A percentile compares a stretch with the other conserved stretches of the same genome.
Conservation (phyloP, 1,140 invertebrate species). For the Notospermus geniculatus region DNA sequence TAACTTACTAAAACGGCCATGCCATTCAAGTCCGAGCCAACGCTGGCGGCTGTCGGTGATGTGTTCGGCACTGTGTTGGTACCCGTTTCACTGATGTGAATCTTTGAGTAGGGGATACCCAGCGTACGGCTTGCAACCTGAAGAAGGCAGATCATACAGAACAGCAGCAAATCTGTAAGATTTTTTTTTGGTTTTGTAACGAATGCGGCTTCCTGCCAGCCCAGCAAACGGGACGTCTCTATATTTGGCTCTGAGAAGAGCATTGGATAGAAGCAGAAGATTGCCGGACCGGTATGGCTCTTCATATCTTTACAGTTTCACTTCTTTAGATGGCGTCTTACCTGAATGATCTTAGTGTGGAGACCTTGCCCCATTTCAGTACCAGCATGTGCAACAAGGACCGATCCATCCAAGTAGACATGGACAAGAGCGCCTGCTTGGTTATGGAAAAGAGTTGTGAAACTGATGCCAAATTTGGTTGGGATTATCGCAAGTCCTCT, state of each 20-base stretch:
- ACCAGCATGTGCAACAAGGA: slow-evolving; percentile 86
- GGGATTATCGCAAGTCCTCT: slow-evolving; percentile 83
- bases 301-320: too few relatives aligned
- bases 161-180: too few relatives aligned
- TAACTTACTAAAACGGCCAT: slow-evolving; percentile 80
- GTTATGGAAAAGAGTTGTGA: slow-evolving; percentile 79
- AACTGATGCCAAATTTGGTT: slow-evolving; percentile 87
- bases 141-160: too few relatives aligned
- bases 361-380: slow-evolving; percentile 96
- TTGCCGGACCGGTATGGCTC: too few relatives aligned
- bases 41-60: slow-evolving; percentile 86
- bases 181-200: too few relatives aligned
- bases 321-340: too few relatives aligned
- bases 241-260: too few relatives aligned
- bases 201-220: too few relatives aligned
- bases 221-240: too few relatives aligned
- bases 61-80: slow-evolving; percentile 95
- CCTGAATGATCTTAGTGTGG: slow-evolving; percentile 89
- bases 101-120: slow-evolving; percentile 70
- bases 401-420: slow-evolving; percentile 87
- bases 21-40: slow-evolving; percentile 89
- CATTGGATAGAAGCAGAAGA: too few relatives aligned
- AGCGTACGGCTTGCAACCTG: slow-evolving; percentile 63
- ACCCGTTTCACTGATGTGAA: slow-evolving; percentile 83
- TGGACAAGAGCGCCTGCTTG: slow-evolving; percentile 85